These are phyloP conservation scores for Iguana delicatissima DNA, from an alignment of 2,797 vertebrate genomes.

Conservation along the genomic window DNA sequence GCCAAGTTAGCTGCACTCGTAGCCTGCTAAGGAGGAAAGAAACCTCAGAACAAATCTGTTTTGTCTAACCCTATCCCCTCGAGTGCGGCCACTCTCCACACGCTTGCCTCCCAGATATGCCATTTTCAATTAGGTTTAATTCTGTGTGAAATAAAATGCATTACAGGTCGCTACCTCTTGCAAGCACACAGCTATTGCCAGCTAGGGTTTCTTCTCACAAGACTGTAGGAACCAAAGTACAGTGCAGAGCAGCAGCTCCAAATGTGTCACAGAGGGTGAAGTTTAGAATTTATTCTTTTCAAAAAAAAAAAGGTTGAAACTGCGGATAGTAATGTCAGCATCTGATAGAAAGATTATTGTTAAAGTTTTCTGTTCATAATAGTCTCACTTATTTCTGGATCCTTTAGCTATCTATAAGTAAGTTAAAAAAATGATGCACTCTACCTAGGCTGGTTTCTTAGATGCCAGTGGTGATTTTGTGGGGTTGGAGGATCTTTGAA, in stretches of 20 bases:
- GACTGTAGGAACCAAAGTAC: not conserved
- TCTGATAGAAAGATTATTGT: not conserved
- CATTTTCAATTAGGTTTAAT: slow-evolving; percentile 23
- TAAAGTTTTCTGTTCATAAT: not conserved
- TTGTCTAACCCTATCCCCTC: slow-evolving; percentile 2
- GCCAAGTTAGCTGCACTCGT: not conserved
- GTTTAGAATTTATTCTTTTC: not conserved
- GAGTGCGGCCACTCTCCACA: not conserved
- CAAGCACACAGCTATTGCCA: not conserved
- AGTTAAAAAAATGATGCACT: not conserved
- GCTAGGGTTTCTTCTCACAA: not conserved
- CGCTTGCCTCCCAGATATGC: not conserved
- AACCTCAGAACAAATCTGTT: slow-evolving; percentile 5
- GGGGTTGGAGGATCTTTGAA: not conserved
- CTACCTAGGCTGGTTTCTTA: not conserved
- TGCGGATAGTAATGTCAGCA: not conserved
- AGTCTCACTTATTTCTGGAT: not conserved
- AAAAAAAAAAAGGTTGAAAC: not conserved
- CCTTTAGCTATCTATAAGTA: not conserved
- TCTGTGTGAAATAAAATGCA: slow-evolving; percentile 9
- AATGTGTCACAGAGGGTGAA: not conserved
- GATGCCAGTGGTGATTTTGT: too few species aligned
- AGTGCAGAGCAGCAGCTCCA: not conserved
- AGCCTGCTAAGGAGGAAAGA: not conserved
- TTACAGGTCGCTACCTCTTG: not conserved